Evolutionary conservation across 2,797 vertebrate genomes (phyloP).

Genomic region (Cossypha polioptera): DNA sequence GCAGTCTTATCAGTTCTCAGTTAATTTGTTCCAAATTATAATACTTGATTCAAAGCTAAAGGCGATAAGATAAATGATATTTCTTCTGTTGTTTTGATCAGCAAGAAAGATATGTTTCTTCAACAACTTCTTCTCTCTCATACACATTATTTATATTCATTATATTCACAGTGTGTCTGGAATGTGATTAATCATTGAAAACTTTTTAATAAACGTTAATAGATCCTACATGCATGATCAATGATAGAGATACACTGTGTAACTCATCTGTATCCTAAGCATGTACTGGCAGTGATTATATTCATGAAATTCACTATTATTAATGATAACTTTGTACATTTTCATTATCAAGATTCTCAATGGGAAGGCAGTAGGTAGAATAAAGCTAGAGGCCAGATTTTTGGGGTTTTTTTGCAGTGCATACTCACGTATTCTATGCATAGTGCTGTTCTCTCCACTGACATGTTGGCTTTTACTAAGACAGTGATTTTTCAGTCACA

Average conservation of each 20-base stretch:
- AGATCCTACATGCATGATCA: background rate
- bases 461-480: background rate
- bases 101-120: constrained; percentile 1
- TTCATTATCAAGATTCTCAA: constrained; percentile 15
- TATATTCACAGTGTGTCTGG: background rate
- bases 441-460: background rate
- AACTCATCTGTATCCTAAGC: background rate
- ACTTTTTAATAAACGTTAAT: background rate
- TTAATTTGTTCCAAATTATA: constrained; percentile 22
- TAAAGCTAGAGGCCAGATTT: background rate
- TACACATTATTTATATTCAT: constrained; percentile 13
- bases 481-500: background rate
- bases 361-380: background rate
- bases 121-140: background rate
- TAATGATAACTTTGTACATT: constrained; percentile 34
- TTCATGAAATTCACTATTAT: constrained; percentile 9
- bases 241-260: background rate
- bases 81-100: background rate
- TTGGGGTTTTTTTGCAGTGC: background rate
- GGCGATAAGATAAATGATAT: constrained; percentile 2
- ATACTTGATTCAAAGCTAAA: constrained; percentile 10
- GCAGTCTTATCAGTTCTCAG: constrained; percentile 3
- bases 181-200: constrained; percentile 4
- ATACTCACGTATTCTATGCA: background rate
- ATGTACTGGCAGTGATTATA: background rate